Conservation (phyloP, 2,797 vertebrate species). For the Spizella passerina region DNA sequence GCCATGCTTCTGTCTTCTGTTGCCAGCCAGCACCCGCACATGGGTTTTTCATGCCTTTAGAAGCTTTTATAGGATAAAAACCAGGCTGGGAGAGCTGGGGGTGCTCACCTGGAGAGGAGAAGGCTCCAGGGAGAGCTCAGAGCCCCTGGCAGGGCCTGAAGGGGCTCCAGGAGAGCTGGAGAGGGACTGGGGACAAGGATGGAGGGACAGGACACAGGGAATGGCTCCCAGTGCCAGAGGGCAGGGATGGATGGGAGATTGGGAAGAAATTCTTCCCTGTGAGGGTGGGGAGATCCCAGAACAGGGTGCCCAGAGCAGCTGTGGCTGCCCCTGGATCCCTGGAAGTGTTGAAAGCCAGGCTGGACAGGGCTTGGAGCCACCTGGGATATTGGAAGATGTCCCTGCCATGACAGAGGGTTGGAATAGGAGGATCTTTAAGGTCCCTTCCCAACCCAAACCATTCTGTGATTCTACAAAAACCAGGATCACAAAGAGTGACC, state of each 20-base stretch:
- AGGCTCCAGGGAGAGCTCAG: neutral
- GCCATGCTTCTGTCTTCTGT: rapidly evolving
- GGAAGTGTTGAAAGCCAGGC: rapidly evolving
- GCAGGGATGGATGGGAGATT: rapidly evolving
- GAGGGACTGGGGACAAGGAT: rapidly evolving
- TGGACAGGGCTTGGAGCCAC: rapidly evolving
- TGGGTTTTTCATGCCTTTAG: neutral
- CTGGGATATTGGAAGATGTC: rapidly evolving
- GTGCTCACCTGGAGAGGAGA: neutral
- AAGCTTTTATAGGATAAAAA: neutral
- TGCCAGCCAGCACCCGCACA: rapidly evolving
- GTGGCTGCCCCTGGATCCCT: neutral
- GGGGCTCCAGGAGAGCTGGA: neutral
- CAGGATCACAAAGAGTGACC: too few species aligned
- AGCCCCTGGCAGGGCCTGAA: rapidly evolving
- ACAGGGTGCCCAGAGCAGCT: neutral
- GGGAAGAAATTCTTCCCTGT: rapidly evolving
- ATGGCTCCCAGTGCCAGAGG: neutral
- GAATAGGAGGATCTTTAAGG: too few species aligned
- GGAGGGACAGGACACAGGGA: neutral
- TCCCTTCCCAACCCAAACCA: neutral
- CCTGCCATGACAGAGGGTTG: rapidly evolving
- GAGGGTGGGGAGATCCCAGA: rapidly evolving
- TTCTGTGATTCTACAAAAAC: neutral
- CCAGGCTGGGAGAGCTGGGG: neutral